Conservation (phyloP, 2,113 vertebrate genomes). For the Calidris pugnax region DNA sequence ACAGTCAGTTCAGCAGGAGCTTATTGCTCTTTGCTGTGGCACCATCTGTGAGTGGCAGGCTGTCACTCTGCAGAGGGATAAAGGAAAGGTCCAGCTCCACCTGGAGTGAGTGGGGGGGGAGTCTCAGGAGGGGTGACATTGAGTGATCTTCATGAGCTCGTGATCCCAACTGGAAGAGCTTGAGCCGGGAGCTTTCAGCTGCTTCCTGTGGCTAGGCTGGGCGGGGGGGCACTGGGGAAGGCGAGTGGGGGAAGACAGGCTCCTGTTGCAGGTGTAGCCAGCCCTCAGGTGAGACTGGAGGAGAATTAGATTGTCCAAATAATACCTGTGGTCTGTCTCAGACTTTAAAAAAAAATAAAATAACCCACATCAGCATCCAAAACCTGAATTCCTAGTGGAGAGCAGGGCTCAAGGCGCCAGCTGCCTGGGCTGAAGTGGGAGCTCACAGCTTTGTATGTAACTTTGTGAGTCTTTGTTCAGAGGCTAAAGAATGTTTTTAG, state of each 20-base stretch:
- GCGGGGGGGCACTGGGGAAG: not conserved
- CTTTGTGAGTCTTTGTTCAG: not conserved
- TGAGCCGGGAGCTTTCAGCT: not conserved
- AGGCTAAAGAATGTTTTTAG: not conserved
- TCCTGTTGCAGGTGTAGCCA: not conserved
- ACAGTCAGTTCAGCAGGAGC: rapidly evolving
- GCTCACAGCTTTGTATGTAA: not conserved
- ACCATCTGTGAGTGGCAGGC: not conserved
- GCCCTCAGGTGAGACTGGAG: not conserved
- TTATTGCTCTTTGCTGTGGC: rapidly evolving
- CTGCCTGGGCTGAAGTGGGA: not conserved
- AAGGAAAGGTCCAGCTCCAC: not conserved
- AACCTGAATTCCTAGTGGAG: not conserved
- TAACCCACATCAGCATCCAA: not conserved
- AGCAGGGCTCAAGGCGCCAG: not conserved
- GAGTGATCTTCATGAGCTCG: not conserved
- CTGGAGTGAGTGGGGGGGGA: too few relatives aligned
- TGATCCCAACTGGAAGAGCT: not conserved
- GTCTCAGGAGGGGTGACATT: not conserved
- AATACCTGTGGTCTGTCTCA: too few relatives aligned
- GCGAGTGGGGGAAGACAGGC: not conserved
- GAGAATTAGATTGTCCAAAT: not conserved
- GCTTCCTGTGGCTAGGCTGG: rapidly evolving
- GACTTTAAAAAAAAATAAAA: not conserved
- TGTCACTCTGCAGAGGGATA: not conserved